These are phyloP conservation scores for Nasonia longicornis DNA, from an alignment of 1,140 invertebrate species.

Conservation along the genomic window DNA sequence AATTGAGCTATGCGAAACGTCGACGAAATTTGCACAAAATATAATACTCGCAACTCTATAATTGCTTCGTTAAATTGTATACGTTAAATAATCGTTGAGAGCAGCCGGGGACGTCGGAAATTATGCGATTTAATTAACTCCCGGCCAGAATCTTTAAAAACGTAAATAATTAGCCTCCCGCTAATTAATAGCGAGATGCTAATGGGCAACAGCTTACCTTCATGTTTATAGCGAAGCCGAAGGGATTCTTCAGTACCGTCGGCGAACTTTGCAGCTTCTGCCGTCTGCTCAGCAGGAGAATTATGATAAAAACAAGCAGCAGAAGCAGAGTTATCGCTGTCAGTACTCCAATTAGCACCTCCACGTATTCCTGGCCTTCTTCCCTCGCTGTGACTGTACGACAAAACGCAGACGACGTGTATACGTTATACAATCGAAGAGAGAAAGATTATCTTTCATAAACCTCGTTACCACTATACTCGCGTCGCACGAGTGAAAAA, in stretches of 20 bases:
- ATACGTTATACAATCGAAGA: too few species aligned
- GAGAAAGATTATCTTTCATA: too few species aligned
- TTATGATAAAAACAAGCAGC: slow-evolving; percentile 76
- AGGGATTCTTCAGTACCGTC: slow-evolving; percentile 75
- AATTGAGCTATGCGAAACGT: too few species aligned
- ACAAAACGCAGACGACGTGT: background rate
- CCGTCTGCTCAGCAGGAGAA: slow-evolving; percentile 76
- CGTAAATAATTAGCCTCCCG: background rate
- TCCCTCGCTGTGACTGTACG: slow-evolving; percentile 72
- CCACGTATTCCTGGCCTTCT: slow-evolving; percentile 76
- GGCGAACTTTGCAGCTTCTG: slow-evolving; percentile 76
- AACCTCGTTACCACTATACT: too few species aligned
- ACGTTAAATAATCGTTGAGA: too few species aligned
- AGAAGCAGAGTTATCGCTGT: slow-evolving; percentile 79
- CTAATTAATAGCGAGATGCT: background rate
- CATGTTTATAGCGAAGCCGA: slow-evolving; percentile 77
- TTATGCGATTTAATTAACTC: background rate
- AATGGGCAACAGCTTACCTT: slow-evolving; percentile 65
- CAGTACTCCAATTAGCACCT: slow-evolving; percentile 79
- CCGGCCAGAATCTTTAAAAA: background rate
- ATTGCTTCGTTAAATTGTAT: too few species aligned
- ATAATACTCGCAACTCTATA: too few species aligned
- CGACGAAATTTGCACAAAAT: too few species aligned
- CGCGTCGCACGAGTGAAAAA: background rate
- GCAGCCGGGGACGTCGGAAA: background rate